Conservation (phyloP, 2,113 vertebrate species). For the Macaca fascicularis region DNA sequence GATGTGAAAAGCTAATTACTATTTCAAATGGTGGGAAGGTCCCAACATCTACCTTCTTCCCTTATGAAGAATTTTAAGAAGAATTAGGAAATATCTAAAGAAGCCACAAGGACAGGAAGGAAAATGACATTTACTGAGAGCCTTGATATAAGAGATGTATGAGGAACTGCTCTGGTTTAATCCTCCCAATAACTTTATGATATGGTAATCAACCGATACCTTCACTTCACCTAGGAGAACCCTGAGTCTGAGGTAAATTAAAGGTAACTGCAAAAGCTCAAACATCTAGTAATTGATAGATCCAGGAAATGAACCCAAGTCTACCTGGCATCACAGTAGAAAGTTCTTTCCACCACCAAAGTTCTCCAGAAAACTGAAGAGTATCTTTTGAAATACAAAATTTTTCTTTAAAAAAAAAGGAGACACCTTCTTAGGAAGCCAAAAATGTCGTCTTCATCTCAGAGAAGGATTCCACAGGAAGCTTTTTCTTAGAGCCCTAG, state of each 20-base stretch:
- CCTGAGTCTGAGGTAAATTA: not conserved
- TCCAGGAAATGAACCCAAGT: not conserved
- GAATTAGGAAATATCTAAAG: not conserved
- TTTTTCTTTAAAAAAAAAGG: not conserved
- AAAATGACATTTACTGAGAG: not conserved
- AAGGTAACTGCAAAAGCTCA: not conserved
- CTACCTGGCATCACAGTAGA: not conserved
- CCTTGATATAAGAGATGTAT: accelerated
- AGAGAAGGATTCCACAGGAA: not conserved
- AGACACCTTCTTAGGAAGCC: not conserved
- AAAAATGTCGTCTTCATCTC: not conserved
- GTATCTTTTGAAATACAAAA: not conserved
- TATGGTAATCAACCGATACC: accelerated
- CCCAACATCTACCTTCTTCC: not conserved
- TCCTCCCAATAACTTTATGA: not conserved
- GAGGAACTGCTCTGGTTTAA: not conserved
- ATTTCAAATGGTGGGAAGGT: not conserved
- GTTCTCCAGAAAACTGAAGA: not conserved
- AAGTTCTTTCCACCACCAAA: not conserved
- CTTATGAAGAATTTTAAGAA: not conserved
- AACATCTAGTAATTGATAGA: not conserved
- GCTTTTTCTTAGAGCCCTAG: not conserved
- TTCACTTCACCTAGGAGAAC: not conserved
- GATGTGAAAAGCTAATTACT: not conserved
- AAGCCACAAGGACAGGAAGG: not conserved